Evolutionary conservation across 2,797 vertebrate species (phyloP).

Genomic region (Acropternis orthonyx): DNA sequence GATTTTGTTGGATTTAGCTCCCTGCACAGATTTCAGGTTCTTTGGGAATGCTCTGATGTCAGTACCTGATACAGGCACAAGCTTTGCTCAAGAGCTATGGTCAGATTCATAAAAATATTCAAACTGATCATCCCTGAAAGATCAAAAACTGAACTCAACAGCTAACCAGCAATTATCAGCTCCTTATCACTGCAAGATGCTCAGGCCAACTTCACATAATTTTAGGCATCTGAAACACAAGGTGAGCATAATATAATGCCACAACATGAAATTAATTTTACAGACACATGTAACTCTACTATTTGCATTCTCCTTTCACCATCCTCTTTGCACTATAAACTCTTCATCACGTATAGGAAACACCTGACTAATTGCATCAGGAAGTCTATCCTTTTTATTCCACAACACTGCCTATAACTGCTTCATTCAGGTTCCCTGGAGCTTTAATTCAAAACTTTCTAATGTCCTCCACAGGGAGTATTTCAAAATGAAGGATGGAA

Average conservation of each 20-base stretch:
- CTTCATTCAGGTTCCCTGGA: conserved; percentile 1
- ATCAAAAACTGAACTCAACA: background rate
- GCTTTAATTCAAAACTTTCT: conserved; percentile 32
- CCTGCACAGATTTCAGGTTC: background rate
- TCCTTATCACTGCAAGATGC: background rate
- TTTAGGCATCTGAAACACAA: background rate
- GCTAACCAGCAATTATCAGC: background rate
- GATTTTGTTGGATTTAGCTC: background rate
- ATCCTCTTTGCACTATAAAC: background rate
- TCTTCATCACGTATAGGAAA: background rate
- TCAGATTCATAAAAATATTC: background rate
- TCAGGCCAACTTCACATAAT: background rate
- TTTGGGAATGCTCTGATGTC: background rate
- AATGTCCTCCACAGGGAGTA: background rate
- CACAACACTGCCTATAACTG: background rate
- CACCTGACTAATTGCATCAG: background rate
- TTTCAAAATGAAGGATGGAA: conserved; percentile 18
- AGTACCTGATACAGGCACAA: background rate
- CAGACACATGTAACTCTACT: background rate
- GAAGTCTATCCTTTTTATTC: background rate
- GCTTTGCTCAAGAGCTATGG: background rate
- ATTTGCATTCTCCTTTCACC: background rate
- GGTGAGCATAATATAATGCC: background rate
- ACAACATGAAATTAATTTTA: background rate
- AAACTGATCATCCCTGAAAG: background rate